Base-by-base conservation (phyloP, 2,797 vertebrate genomes). In the Echeneis naucrates region DNA sequence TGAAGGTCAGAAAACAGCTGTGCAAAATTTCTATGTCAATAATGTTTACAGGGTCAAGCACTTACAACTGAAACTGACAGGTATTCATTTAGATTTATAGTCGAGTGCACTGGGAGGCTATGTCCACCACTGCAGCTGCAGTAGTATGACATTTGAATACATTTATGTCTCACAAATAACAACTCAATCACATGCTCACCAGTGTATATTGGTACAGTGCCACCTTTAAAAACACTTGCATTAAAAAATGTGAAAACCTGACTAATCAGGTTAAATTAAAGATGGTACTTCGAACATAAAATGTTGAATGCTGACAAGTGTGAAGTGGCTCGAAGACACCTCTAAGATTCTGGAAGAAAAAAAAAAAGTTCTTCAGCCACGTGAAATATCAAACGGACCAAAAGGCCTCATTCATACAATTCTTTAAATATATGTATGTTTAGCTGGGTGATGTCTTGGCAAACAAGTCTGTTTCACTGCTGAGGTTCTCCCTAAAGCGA, bases 151-250 rank as follows among this genome's bases (percentile, higher is more conserved):
- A 80, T 78, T 50, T 77, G 33, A 76, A 30, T 61, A 14, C 19
- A n/a, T 60, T 30, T 40, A 47, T 19, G 35, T 37, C 32, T 50
- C 6, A 64, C 33, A 81, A 85, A 78, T 32, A 53, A 80, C 81
- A 80, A 54, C 83, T 77, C 30, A 72, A 85, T 83, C 65, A 75
- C 24, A 84, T 56, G 63, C 80, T 74, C 1, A 17, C 53, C 42
- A 60, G 79, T 84, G 79, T 78, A 78, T 67, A 59, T 60, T 54
- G 60, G 12, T 57, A n/a, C 64, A 40, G 32, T n/a, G 16, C 35
- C 5, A 52, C 24, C 21, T 30, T 44, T 27, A 56, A 68, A 58
- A 63, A 53, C 9, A 27, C 13, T 9, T 26, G 8, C 0, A 52
- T 37, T 17, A 17, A 30, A 47, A 44, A 9, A 47, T 24, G 8